Evolutionary conservation across 2,113 vertebrate genomes (phyloP), one percentile per base, ranked within the genome.

Genomic region (Raja brachyura): DNA sequence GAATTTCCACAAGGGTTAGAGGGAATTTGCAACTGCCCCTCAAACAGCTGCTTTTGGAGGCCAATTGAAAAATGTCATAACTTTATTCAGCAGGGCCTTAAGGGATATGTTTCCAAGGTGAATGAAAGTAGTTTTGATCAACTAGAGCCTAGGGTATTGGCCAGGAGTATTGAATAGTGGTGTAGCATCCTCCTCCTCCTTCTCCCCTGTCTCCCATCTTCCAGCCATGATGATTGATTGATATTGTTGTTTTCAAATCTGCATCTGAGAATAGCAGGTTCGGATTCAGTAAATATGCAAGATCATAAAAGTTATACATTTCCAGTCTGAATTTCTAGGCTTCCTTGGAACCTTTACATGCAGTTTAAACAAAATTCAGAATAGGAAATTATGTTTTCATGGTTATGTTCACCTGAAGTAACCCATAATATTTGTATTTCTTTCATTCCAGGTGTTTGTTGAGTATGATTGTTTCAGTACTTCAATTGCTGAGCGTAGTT

Each of bases 401-500:
- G 20, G 10, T 56, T 56, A 28, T 56, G 22, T 81, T 81, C 18
- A 54, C 20, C 16, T 81, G 39, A 25, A 56, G 56, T 83, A 18
- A 59, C 79, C 54, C 25, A 31, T 33, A 90, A 90, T 8, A 33
- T 90, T 90, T 90, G 14, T 68, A 90, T 73, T 92, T 73, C 68
- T 73, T 94, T 94, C 94, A 94, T 13, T 94, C 59, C 94, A 99
- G 98, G 96, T 99, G 61, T 95, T 97, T 68, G 94, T 98, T 39
- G 95, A 96, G 61, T 97, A 96, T n/a, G 96, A 97, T 93, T 98
- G 97, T 94, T 95, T 97, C 48, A 94, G 96, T 88, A 96, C 98
- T 90, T 94, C 93, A 5, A 95, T 95, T 28, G 95, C 95, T 78
- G 97, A 98, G 61, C 95, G 95, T 56, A 94, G 97, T 68, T 94